Conservation (phyloP, 2,797 vertebrate species). For the Mus minutoides region DNA sequence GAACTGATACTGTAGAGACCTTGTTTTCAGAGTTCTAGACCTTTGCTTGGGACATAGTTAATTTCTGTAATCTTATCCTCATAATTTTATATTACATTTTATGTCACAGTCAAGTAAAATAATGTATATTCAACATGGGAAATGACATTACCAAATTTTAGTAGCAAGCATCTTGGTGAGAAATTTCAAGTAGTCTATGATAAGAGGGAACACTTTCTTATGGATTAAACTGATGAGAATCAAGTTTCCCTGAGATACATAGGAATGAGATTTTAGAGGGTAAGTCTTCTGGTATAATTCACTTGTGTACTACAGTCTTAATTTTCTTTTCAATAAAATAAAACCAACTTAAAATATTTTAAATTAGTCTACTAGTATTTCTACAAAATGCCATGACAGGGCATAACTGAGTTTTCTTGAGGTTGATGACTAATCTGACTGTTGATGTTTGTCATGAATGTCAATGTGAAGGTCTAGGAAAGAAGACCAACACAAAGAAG, state of each 20-base stretch:
- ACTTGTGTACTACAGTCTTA: neutral
- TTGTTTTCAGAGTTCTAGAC: neutral
- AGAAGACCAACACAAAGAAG: neutral
- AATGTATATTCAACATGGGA: neutral
- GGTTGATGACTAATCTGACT: neutral
- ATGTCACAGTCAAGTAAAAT: neutral
- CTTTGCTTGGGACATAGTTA: neutral
- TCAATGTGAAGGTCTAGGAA: neutral
- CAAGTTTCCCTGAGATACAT: neutral
- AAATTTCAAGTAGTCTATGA: neutral
- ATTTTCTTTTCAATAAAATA: slow-evolving; percentile 7
- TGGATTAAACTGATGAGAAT: neutral
- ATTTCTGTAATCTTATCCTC: neutral
- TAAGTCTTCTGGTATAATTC: neutral
- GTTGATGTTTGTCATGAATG: neutral
- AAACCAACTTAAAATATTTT: neutral
- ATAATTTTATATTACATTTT: neutral
- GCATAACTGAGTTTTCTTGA: neutral
- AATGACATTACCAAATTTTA: neutral
- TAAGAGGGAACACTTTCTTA: neutral
- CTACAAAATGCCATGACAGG: neutral
- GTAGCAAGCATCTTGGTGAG: neutral
- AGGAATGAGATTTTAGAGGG: neutral
- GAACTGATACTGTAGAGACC: neutral
- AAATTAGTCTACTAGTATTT: neutral